Percentiles rank a stretch among this genome's conserved stretches.
Conservation (phyloP, 2,888 invertebrate genomes). For the Seira sanloemensis region DNA sequence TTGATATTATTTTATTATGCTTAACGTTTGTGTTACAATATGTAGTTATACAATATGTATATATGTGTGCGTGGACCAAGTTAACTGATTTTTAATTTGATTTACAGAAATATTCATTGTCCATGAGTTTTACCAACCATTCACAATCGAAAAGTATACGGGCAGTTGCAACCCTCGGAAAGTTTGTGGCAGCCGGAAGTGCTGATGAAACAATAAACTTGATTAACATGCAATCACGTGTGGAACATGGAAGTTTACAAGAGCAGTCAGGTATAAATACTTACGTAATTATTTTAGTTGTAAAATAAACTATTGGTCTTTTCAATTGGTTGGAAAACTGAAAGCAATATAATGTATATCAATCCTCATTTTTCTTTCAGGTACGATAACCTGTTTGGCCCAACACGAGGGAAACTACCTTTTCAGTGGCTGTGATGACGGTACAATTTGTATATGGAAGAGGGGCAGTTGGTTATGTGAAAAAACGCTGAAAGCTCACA, state of each 20-base stretch:
- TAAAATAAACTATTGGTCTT: conserved; percentile 7
- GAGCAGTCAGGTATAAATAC: conserved; percentile 83
- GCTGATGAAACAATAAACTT: conserved; percentile 92
- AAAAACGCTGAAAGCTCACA: conserved; percentile 86
- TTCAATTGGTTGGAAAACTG: not conserved
- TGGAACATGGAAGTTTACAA: conserved; percentile 87
- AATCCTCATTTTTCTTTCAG: conserved; percentile 74
- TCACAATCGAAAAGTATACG: conserved; percentile 89
- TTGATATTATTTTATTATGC: too few species aligned
- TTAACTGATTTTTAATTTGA: too few species aligned
- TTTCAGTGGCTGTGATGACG: conserved; percentile 90
- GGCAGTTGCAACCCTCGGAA: conserved; percentile 82
- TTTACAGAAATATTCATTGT: conserved; percentile 79
- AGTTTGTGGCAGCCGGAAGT: conserved; percentile 90
- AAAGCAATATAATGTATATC: not conserved
- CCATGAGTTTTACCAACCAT: conserved; percentile 91
- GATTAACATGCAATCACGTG: conserved; percentile 87
- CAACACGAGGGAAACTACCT: conserved; percentile 86
- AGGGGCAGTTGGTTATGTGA: conserved; percentile 91
- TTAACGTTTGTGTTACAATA: too few species aligned
- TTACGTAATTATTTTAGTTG: not conserved
- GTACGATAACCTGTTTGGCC: conserved; percentile 85
- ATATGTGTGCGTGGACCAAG: too few species aligned
- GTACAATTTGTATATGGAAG: conserved; percentile 87
- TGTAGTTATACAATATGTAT: too few species aligned